phyloP scores from a whole-genome alignment of 1,140 invertebrate genomes.

The Bicyclus anynana region DNA sequence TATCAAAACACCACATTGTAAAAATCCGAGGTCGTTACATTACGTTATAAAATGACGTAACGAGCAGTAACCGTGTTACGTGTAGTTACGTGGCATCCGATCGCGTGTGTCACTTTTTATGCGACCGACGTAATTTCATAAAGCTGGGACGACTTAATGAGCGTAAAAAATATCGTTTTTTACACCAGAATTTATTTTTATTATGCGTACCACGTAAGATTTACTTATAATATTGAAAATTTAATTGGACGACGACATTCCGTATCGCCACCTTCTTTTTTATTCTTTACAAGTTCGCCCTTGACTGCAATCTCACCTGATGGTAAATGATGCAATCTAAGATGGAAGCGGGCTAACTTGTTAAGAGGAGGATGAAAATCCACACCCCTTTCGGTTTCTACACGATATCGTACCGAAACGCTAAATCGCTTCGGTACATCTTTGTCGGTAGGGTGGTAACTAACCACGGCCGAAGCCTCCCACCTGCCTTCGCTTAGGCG shows the following conservation, averaged over 20 bases:
- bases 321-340: background rate
- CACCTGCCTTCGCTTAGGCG: background rate
- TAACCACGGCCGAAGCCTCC: background rate
- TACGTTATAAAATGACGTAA: background rate
- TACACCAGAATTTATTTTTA: background rate
- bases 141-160: background rate
- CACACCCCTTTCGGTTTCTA: background rate
- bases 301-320: background rate
- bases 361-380: background rate
- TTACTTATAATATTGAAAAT: no score
- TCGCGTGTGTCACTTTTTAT: constrained; percentile 2
- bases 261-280: no score
- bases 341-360: background rate
- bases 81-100: background rate
- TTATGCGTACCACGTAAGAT: no score
- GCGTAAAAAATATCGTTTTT: constrained; percentile 1
- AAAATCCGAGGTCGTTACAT: background rate
- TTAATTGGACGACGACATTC: no score
- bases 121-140: constrained; percentile 2
- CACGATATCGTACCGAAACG: no score
- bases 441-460: background rate
- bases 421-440: no score
- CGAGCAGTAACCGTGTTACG: background rate
- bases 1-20: no score
- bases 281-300: background rate